A percentile compares a stretch with the other conserved stretches of the same genome.
Evolutionary conservation across 2,797 vertebrate genomes (phyloP).

Genomic region (Catharus ustulatus): DNA sequence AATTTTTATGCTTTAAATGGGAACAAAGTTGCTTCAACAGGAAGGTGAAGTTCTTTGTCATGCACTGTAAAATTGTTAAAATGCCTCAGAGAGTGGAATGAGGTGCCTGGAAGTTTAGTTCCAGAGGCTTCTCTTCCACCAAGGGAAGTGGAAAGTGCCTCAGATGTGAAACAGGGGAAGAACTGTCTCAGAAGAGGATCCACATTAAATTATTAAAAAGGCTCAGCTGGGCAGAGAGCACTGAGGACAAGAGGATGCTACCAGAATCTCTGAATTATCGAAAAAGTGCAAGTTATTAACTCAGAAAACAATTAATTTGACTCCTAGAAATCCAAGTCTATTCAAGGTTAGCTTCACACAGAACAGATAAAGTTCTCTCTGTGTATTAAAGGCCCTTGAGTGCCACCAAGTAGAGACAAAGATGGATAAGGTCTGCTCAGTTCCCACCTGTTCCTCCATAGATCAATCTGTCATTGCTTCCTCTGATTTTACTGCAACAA

Average conservation of each 20-base stretch:
- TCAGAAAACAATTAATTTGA: not conserved
- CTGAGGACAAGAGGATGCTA: not conserved
- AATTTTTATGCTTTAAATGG: not conserved
- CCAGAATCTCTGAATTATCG: not conserved
- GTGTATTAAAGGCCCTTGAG: not conserved
- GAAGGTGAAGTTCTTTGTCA: not conserved
- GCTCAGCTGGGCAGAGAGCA: not conserved
- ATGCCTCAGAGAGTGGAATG: not conserved
- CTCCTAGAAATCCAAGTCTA: not conserved
- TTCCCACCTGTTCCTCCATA: conserved; percentile 37
- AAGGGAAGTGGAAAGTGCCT: not conserved
- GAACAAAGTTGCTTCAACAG: not conserved
- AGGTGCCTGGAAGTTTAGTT: not conserved
- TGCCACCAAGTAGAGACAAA: conserved; percentile 19
- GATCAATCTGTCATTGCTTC: conserved; percentile 46
- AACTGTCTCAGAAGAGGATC: not conserved
- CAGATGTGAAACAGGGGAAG: not conserved
- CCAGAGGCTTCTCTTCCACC: not conserved
- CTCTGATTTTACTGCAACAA: conserved; percentile 58
- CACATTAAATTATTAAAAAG: not conserved
- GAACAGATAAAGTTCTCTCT: not conserved
- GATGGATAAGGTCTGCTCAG: conserved; percentile 40
- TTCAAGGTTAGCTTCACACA: not conserved
- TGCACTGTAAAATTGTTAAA: not conserved
- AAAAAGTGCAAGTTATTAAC: not conserved